phyloP scores from a whole-genome alignment of 2,797 vertebrate species.

The Glossophaga mutica region DNA sequence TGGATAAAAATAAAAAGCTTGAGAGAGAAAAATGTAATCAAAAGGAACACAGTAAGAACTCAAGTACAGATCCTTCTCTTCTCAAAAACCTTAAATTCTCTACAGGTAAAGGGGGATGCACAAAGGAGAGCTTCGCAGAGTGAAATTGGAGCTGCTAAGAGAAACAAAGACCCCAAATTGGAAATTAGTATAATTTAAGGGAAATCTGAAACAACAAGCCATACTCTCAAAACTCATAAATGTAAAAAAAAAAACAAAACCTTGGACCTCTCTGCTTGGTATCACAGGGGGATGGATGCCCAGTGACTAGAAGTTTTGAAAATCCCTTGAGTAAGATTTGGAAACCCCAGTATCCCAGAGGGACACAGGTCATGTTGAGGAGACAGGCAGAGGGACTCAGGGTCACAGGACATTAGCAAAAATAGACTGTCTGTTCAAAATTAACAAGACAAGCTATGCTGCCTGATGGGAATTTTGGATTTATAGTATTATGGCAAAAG shows the following conservation, averaged over 20 bases:
- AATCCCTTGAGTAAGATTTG: neutral
- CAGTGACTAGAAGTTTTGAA: neutral
- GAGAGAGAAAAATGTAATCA: neutral
- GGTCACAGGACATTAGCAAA: neutral
- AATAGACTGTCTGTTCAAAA: neutral
- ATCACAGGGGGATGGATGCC: neutral
- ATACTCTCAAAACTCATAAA: neutral
- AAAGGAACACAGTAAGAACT: neutral
- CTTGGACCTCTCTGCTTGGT: neutral
- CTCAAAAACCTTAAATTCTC: neutral
- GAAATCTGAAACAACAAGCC: conserved; percentile 8
- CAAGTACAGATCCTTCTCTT: neutral
- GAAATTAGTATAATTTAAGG: neutral
- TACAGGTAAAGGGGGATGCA: neutral
- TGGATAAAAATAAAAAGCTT: neutral
- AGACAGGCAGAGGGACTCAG: neutral
- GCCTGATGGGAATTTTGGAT: neutral
- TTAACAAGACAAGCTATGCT: neutral
- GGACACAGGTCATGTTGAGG: neutral
- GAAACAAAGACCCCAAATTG: neutral
- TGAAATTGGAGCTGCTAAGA: neutral
- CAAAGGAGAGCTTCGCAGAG: neutral
- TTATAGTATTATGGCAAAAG: neutral
- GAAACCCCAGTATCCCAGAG: neutral
- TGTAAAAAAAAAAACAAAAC: neutral